phyloP scores from a whole-genome alignment of 2,797 vertebrate species.

The Malacoraja senta region DNA sequence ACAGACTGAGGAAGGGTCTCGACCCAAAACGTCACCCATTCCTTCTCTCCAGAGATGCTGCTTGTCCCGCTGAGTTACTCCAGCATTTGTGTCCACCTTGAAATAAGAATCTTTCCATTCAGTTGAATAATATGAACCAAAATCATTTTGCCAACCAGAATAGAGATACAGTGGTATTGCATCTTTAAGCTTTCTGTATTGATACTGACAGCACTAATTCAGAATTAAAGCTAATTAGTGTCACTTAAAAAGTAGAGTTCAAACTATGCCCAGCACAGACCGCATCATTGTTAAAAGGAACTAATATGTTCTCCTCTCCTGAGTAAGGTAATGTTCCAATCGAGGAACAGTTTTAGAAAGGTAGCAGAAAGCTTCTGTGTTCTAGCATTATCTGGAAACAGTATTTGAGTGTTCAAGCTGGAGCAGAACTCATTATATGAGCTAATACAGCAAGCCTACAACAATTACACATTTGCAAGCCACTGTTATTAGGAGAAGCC shows the following conservation, averaged over 20 bases:
- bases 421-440: background rate
- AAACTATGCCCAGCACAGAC: constrained; percentile 3
- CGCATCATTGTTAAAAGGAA: background rate
- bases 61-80: too few species aligned
- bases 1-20: too few species aligned
- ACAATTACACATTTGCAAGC: constrained; percentile 23
- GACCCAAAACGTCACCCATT: too few species aligned
- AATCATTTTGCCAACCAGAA: background rate
- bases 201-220: background rate
- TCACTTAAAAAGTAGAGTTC: constrained; percentile 13
- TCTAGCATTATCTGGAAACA: background rate
- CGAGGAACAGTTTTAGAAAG: background rate
- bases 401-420: background rate
- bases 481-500: background rate
- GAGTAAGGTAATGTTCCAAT: background rate
- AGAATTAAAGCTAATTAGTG: constrained; percentile 15
- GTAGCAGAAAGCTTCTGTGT: constrained; percentile 17
- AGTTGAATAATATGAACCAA: background rate
- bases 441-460: background rate
- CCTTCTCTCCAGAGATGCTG: too few species aligned
- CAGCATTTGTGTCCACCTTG: too few species aligned
- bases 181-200: background rate
- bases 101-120: background rate
- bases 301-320: background rate
- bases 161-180: background rate